Evolutionary conservation across 2,797 vertebrate species (phyloP).

Genomic region (Anisognathus igniventris): DNA sequence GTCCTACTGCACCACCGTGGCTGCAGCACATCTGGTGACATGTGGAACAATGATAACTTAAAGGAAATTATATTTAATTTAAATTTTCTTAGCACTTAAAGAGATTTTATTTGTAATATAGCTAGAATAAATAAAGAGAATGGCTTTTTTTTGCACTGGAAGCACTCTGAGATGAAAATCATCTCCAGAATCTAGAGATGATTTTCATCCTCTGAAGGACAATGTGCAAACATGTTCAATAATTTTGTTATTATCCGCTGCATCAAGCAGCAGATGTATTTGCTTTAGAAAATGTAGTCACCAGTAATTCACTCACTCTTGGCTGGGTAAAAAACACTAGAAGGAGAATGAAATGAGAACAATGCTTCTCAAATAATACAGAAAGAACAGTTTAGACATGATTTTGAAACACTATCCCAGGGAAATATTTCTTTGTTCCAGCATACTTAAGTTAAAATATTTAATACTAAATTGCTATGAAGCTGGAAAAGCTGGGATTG

Average conservation of each 20-base stretch:
- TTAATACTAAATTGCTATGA: background rate
- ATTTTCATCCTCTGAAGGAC: conserved; percentile 7
- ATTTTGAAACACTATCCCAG: background rate
- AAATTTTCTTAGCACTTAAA: background rate
- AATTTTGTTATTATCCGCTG: conserved; percentile 7
- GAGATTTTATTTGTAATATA: background rate
- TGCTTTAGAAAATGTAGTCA: background rate
- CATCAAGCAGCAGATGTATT: conserved; percentile 1
- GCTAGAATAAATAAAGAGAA: background rate
- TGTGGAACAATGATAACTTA: background rate
- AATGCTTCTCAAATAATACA: background rate
- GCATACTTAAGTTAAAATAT: background rate
- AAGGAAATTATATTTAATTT: background rate
- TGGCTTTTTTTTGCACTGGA: background rate
- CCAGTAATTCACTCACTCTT: background rate
- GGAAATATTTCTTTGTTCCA: background rate
- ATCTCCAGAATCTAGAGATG: background rate
- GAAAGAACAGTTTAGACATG: background rate
- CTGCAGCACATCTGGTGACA: accelerated
- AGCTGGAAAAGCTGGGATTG: background rate
- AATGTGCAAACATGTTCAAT: background rate
- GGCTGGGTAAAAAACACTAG: background rate
- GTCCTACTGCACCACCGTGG: accelerated
- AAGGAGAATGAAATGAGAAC: background rate
- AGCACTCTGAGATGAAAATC: background rate